A percentile compares a stretch with the other conserved stretches of the same genome.
These are phyloP conservation scores for Triops cancriformis DNA, from an alignment of 1,140 invertebrate genomes.

Conservation along the genomic window DNA sequence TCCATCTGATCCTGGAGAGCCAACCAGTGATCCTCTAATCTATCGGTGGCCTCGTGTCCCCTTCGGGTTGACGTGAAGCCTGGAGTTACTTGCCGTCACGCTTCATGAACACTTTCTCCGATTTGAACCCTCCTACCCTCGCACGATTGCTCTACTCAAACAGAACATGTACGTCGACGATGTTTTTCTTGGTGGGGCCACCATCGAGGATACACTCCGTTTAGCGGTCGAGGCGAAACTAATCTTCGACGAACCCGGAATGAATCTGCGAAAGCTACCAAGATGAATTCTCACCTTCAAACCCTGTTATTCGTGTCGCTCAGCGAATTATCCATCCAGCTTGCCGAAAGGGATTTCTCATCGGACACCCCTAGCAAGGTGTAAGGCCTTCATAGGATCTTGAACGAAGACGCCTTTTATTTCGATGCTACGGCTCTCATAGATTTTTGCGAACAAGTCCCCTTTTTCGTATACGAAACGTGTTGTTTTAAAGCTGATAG, in stretches of 20 bases:
- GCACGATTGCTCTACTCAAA: background rate
- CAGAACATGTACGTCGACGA: conserved; percentile 41
- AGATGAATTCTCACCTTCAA: background rate
- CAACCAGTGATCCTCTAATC: background rate
- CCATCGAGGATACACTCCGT: background rate
- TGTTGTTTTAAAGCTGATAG: background rate
- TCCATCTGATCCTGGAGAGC: background rate
- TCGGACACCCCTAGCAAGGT: background rate
- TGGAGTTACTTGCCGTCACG: background rate
- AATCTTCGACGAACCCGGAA: background rate
- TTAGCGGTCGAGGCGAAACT: background rate
- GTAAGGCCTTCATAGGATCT: background rate
- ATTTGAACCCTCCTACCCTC: background rate
- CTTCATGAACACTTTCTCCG: background rate
- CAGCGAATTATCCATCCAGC: background rate
- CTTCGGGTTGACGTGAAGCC: background rate
- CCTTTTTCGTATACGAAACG: background rate
- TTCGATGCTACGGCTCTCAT: background rate
- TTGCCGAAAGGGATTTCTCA: background rate
- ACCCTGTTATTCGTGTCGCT: background rate
- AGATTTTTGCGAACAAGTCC: background rate
- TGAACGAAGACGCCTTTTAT: background rate
- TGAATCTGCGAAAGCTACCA: background rate
- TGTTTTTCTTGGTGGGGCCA: too few species aligned
- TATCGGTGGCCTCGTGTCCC: background rate